phyloP scores from a whole-genome alignment of 2,797 vertebrate genomes.

The Pantherophis vulpinus region DNA sequence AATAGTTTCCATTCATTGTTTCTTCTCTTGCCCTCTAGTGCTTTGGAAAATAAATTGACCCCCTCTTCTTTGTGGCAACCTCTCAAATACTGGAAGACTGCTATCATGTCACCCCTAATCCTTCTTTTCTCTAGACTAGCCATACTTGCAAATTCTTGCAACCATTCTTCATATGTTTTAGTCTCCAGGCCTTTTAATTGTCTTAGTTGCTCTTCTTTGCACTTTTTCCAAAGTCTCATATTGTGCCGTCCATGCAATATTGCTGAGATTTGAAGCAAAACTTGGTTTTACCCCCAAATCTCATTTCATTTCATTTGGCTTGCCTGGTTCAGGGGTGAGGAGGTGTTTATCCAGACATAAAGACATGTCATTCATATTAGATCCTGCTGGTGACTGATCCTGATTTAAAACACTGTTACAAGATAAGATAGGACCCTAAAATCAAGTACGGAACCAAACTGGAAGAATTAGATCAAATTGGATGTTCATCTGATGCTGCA shows the following conservation, averaged over 20 bases:
- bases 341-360: fast-evolving
- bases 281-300: neutral
- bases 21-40: no score
- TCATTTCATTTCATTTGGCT: neutral
- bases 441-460: neutral
- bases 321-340: neutral
- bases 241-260: neutral
- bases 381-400: neutral
- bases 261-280: neutral
- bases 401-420: neutral
- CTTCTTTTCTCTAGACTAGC: no score
- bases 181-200: no score
- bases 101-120: no score
- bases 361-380: neutral
- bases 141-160: no score
- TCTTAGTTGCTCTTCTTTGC: no score
- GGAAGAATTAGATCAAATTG: neutral
- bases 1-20: no score
- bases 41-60: no score
- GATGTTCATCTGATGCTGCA: neutral
- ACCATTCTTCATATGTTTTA: no score
- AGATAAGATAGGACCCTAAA: neutral
- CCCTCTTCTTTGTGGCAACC: no score
- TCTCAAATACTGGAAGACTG: no score
- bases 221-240: no score